Base-by-base conservation (phyloP, 2,113 vertebrate genomes). In the Onychostruthus taczanowskii region DNA sequence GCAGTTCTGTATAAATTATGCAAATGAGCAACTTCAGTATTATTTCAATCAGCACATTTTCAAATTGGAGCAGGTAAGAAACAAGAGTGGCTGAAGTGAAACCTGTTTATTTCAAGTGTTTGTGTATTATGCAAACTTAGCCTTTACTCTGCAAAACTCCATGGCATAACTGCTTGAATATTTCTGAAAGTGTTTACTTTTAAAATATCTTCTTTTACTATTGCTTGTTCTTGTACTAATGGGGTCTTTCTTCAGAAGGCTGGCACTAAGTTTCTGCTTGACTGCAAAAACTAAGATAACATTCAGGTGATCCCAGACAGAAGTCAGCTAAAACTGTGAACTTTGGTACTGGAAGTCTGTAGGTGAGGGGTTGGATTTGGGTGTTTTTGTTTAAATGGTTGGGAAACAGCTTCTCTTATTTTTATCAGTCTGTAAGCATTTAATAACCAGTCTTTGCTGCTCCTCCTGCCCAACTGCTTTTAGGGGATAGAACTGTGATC, bases 21-120 rank as follows among this genome's bases (percentile, higher is more conserved):
- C 99, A 89, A 99, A 99, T 2, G 99, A 99, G 93, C 99, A 99
- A 97, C 98, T 99, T 62, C 99, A 99, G 97, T 99, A 99, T 97
- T 99, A 99, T 97, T 99, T 99, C 98, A 99, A 99, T 92, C 98
- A 99, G 89, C 99, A 99, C 95, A 99, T 99, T 94, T 99, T 99
- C 97, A 99, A 98, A 87, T 97, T 99, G 86, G 99, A 99, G 87
- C 99, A 99, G 99, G 99, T 99, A 91, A 98, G 98, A 87, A 75
- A 73, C 2, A 1, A 24, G 26, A 88, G 39, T 44, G 33, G 11
- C n/a, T 80, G 35, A 59, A 91, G 47, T 19, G 59, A 78, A 56
- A 11, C 3, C 8, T 22, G 31, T 2, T 46, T 80, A 90, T 64
- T 50, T 80, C 19, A 30, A 56, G 13, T 28, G 31, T 55, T 77